phyloP scores from a whole-genome alignment of 2,113 vertebrate genomes.

The Oreotragus oreotragus region DNA sequence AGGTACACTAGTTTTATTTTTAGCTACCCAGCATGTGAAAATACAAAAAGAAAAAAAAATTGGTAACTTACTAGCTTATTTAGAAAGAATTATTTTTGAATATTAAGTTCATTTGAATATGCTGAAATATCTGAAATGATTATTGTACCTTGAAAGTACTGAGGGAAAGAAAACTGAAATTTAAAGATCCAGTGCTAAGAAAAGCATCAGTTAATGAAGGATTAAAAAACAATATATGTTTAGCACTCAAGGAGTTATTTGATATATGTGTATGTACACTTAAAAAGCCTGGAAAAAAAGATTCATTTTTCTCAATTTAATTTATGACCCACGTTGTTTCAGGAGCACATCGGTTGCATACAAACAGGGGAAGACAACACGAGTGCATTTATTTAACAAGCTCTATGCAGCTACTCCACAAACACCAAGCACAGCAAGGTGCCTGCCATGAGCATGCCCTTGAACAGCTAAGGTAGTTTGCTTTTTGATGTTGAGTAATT shows the following conservation, averaged over 20 bases:
- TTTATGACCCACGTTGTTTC: background rate
- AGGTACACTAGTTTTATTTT: slow-evolving; percentile 8
- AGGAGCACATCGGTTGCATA: background rate
- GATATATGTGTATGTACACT: background rate
- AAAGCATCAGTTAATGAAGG: background rate
- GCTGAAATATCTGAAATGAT: background rate
- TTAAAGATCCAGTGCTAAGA: background rate
- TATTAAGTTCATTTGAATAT: background rate
- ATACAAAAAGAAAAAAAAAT: background rate
- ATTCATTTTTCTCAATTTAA: background rate
- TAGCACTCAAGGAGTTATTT: background rate
- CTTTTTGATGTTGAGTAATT: background rate
- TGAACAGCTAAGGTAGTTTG: background rate
- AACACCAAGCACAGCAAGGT: background rate
- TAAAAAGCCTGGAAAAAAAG: background rate
- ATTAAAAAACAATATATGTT: background rate
- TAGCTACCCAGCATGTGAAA: background rate
- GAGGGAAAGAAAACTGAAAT: background rate
- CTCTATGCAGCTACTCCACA: background rate
- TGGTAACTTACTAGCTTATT: slow-evolving; percentile 2
- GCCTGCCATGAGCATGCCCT: background rate
- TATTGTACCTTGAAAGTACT: background rate
- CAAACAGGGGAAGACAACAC: background rate
- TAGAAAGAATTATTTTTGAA: slow-evolving; percentile 6
- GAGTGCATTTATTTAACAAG: background rate